Base-by-base conservation (phyloP, 2,888 invertebrate genomes). In the Lacanobia oleracea region DNA sequence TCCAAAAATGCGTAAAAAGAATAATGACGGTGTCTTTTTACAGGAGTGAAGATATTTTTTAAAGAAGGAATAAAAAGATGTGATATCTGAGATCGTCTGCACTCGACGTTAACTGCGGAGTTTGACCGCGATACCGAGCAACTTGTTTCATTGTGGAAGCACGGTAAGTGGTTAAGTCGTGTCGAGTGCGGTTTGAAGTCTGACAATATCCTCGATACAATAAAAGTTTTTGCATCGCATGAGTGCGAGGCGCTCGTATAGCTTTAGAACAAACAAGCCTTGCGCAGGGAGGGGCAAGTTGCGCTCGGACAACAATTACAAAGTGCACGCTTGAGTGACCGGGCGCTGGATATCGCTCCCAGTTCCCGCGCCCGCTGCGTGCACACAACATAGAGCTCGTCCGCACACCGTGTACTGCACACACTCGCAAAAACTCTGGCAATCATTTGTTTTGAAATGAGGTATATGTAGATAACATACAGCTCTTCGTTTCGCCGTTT, bases 1-100 rank as follows among this genome's bases (percentile, higher is more conserved):
- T 62, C 45, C 33, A 51, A 63, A 69, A 71, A 66, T 61, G 59
- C 50, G 51, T 57, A 37, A 54, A 66, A 56, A 57, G 54, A 65
- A 33, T 60, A 59, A 51, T 21, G 53, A 43, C 3, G 18, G 37
- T 43, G 37, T 60, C 18, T 40, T 59, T 53, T 50, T 45, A 63
- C 40, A 37, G 27, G 66, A 79, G n/a, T 12, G 18, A 45, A 57
- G 12, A 4, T 51, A 40, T 60, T 45, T 54, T 56, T 48, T 37
- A 51, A 71, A 14, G 14, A 73, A 45, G 10, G 0, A 68, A 50
- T 50, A 45, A n/a, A 56, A 59, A 21, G 2, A 40, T 1, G 21
- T 23, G 23, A 16, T 75, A 37, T 57, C 45, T 75, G 4, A 33
- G 48, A 56, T 50, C 8, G 23, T 10, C 18, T 50, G 33, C 57